Evolutionary conservation across 2,888 invertebrate genomes (phyloP).

Genomic region (Pseudococcus longispinus): DNA sequence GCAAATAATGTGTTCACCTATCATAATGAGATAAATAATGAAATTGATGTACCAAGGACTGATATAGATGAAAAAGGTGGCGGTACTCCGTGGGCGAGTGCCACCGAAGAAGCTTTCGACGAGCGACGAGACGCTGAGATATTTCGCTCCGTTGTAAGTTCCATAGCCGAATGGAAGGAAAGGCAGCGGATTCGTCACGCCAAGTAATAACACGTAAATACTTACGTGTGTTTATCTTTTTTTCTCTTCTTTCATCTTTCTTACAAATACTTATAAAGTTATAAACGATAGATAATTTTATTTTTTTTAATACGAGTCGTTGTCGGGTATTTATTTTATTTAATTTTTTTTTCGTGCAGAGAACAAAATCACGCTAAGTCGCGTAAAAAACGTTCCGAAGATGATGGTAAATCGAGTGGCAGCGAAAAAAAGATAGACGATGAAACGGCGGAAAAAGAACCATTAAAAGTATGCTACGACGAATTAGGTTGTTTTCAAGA

Average conservation of each 20-base stretch:
- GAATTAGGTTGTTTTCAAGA: slow-evolving; percentile 92
- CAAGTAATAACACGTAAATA: slow-evolving; percentile 47
- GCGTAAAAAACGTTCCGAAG: slow-evolving; percentile 44
- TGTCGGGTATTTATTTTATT: not conserved
- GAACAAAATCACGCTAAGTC: not conserved
- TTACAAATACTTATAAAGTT: not conserved
- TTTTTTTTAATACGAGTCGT: not conserved
- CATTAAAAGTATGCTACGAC: slow-evolving; percentile 78
- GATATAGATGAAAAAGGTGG: slow-evolving; percentile 57
- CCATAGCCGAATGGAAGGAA: slow-evolving; percentile 75
- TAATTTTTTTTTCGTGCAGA: not conserved
- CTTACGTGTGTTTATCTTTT: slow-evolving; percentile 7
- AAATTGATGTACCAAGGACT: not conserved
- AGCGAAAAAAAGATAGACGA: slow-evolving; percentile 26
- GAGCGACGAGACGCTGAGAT: slow-evolving; percentile 76
- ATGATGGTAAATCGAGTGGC: slow-evolving; percentile 8
- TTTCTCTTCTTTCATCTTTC: not conserved
- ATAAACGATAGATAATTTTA: not conserved
- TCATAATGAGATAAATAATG: slow-evolving; percentile 2
- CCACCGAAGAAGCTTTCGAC: slow-evolving; percentile 74
- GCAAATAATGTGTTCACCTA: slow-evolving; percentile 28
- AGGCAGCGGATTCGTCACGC: slow-evolving; percentile 42
- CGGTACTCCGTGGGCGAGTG: slow-evolving; percentile 61
- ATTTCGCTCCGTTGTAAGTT: slow-evolving; percentile 74
- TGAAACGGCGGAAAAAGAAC: slow-evolving; percentile 67